Evolutionary conservation across 2,797 vertebrate genomes (phyloP), one percentile per base, ranked within the genome.

Genomic region (Takifugu ocellatus): DNA sequence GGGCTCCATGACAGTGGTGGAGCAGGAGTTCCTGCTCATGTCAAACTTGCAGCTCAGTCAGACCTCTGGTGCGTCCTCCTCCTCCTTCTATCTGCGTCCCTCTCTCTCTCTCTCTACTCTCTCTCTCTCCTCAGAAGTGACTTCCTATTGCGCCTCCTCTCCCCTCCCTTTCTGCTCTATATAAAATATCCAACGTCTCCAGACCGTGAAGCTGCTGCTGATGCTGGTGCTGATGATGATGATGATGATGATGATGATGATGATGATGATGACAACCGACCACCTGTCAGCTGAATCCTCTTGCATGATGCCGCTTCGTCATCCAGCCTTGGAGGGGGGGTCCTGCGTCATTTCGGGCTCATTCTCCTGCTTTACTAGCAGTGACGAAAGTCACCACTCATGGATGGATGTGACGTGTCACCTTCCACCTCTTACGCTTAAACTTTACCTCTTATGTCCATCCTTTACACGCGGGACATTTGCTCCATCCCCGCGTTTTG

Each of bases 1-100:
- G 55, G 50, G 66, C 48, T 78, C 84, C 86, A 88, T 88, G 47
- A 16, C 68, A 52, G 72, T 64, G 10, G 44, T 25, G 36, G 61
- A 54, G 53, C 61, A 27, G 11, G 48, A 68, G 39, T 66, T 59
- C 53, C 31, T 48, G 17, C 56, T 63, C 70, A 63, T 60, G 63
- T 75, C 67, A 72, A 86, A 85, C 56, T 85, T 3, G 68, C 56
- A 49, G 72, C 63, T 55, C n/a, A 58, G 56, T 68, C 66, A 64
- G 63, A 29, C 53, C 42, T 63, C 59, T 63, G 62, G 54, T 68
- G 44, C 45, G 16, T 46, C 16, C 44, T 46, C 16, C 44, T 46
- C 2, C 44, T n/a, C 1, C 43, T 14, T 3, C 43, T 44, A 17
- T 45, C 50, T 49, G 29, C 43, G 43, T 47, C 26, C 59, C 55